Conservation (phyloP, 2,888 invertebrate species). For the Meteorus cinctellus region DNA sequence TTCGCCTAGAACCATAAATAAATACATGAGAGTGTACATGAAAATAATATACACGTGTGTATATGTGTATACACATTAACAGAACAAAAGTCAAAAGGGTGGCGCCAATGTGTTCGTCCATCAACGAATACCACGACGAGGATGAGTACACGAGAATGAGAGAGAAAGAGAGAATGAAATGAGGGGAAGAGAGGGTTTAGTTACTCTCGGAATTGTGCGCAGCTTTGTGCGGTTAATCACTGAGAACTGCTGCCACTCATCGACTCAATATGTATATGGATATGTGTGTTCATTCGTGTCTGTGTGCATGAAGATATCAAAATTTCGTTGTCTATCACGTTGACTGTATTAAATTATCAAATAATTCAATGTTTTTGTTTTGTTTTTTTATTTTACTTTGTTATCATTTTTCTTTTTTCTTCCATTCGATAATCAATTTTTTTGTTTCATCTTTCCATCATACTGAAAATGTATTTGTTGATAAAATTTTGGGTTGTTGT, state of each 20-base stretch:
- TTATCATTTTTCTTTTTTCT: no score
- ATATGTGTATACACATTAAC: conserved; percentile 11
- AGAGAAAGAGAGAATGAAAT: neutral
- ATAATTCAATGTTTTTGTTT: conserved; percentile 10
- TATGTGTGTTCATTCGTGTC: neutral
- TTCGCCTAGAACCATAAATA: conserved; percentile 29
- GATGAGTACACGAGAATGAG: neutral
- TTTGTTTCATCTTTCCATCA: no score
- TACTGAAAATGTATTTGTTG: no score
- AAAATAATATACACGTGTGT: conserved; percentile 20
- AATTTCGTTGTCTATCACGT: conserved; percentile 6
- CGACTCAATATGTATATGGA: neutral
- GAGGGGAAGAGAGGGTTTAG: neutral
- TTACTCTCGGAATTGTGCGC: conserved; percentile 46
- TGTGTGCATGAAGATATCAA: neutral
- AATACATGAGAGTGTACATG: conserved; percentile 16
- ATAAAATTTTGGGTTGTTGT: no score
- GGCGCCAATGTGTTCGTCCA: conserved; percentile 29
- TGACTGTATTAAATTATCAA: neutral
- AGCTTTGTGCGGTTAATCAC: conserved; percentile 52
- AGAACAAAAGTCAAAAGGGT: conserved; percentile 26
- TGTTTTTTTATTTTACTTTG: neutral
- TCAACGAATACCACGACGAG: conserved; percentile 1
- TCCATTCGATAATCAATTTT: no score
- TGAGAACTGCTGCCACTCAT: conserved; percentile 43